Base-by-base conservation (phyloP, 2,888 invertebrate genomes). In the Branchinecta sandiegonensis region DNA sequence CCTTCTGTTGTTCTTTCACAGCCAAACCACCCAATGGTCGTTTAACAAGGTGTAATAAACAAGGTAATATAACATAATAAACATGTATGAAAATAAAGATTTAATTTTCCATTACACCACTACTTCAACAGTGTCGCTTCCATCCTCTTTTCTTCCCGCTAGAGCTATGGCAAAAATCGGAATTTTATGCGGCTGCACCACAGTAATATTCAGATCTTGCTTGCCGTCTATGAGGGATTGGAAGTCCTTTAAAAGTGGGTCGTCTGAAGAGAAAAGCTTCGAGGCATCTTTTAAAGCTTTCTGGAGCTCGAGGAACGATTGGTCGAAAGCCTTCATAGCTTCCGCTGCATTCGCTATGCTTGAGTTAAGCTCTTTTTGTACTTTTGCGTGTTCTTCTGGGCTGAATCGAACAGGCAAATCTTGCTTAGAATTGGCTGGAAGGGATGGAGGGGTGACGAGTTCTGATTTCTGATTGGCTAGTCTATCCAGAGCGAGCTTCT, bases 311-410 rank as follows among this genome's bases (percentile, higher is more conserved):
- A 48, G 46, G 69, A 65, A 69, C 2, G 69, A 69, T 23, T 65
- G 56, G 23, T 69, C 66, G 13, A 69, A 48, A 14, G 47, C 64
- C 46, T 66, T 69, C 66, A 69, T 69, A 17, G 69, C 66, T 17
- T 66, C 66, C 23, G 66, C 48, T 12, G 66, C 66, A n/a, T 50
- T 50, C 46, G 65, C 48, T 12, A 69, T 66, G 46, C 65, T 48
- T 10, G 14, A 12, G 14, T 69, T 23, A 11, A 69, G 67, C 13
- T 66, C 8, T 11, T 65, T 13, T 11, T 69, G 65, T 13, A 17
- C 14, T 12, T 37, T 65, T 1, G 69, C 69, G 8, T 56, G 66
- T 7, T 48, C 46, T 56, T 66, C 66, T 23, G 23, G n/a, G 23
- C 63, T 56, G 37, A 37, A 37, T 37, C 37, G 37, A 37, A 37